A percentile compares a stretch with the other conserved stretches of the same genome.
phyloP scores from a whole-genome alignment of 23 tunicate genomes.

The Phallusia fumigata region DNA sequence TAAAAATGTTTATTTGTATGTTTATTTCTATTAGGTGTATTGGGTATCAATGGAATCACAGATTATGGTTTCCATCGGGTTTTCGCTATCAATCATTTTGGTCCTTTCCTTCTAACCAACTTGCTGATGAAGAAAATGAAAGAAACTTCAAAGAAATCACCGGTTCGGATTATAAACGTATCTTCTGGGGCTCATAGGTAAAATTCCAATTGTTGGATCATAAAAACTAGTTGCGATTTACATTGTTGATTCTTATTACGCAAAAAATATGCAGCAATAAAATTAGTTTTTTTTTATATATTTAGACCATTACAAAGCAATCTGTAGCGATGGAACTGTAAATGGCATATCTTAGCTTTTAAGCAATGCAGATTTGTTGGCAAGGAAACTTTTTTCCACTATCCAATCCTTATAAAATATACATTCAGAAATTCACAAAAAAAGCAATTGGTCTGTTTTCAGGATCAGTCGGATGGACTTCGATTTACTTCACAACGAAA shows the following conservation, averaged over 20 bases:
- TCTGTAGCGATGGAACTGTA: background rate
- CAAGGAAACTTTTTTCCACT: too few species aligned
- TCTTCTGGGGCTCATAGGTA: conserved; percentile 61
- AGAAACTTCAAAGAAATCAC: conserved; percentile 36
- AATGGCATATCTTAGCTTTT: background rate
- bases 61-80: conserved; percentile 52
- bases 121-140: conserved; percentile 67
- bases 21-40: background rate
- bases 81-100: conserved; percentile 74
- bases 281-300: too few species aligned
- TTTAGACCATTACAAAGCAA: too few species aligned
- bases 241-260: too few species aligned
- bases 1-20: too few species aligned
- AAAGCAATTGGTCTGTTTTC: too few species aligned
- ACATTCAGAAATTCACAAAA: too few species aligned
- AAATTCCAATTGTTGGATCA: too few species aligned
- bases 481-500: conserved; percentile 9
- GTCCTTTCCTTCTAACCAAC: conserved; percentile 84
- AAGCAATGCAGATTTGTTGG: background rate
- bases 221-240: too few species aligned
- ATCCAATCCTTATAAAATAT: too few species aligned
- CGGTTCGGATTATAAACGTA: conserved; percentile 67
- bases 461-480: conserved; percentile 20
- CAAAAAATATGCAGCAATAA: too few species aligned
- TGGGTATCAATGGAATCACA: conserved; percentile 22